Conservation (phyloP, 1,140 invertebrate genomes). For the Coptotermes formosanus region DNA sequence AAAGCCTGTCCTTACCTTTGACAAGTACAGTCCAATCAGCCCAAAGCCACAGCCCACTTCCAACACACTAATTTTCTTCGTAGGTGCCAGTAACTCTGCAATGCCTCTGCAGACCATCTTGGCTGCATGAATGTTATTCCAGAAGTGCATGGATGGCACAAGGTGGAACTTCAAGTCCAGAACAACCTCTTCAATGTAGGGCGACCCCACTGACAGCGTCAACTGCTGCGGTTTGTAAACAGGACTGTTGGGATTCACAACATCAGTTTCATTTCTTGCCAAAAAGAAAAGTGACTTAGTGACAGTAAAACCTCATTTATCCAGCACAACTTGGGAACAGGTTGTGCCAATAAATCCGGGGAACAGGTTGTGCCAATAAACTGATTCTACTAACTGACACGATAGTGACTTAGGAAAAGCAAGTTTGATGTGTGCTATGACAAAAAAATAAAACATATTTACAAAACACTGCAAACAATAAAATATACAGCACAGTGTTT, state of each 20-base stretch:
- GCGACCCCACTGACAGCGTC: background rate
- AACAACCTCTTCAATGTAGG: background rate
- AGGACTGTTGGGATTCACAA: background rate
- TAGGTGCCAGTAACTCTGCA: background rate
- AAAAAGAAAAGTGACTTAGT: no score
- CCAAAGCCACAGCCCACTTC: background rate
- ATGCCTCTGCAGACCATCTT: background rate
- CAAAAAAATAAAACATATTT: no score
- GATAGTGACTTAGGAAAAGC: no score
- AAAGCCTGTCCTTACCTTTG: background rate
- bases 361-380: no score
- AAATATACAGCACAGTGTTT: no score
- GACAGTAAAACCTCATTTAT: no score
- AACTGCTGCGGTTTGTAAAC: background rate
- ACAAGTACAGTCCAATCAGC: background rate
- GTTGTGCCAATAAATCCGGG: no score
- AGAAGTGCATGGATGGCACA: background rate
- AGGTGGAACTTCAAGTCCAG: background rate
- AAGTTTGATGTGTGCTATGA: no score
- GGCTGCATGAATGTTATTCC: background rate
- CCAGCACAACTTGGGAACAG: no score
- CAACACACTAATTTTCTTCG: background rate
- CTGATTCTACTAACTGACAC: no score
- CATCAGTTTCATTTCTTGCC: background rate
- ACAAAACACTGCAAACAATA: no score